Conservation (phyloP, 2,113 vertebrate species). For the Choloepus hoffmanni region DNA sequence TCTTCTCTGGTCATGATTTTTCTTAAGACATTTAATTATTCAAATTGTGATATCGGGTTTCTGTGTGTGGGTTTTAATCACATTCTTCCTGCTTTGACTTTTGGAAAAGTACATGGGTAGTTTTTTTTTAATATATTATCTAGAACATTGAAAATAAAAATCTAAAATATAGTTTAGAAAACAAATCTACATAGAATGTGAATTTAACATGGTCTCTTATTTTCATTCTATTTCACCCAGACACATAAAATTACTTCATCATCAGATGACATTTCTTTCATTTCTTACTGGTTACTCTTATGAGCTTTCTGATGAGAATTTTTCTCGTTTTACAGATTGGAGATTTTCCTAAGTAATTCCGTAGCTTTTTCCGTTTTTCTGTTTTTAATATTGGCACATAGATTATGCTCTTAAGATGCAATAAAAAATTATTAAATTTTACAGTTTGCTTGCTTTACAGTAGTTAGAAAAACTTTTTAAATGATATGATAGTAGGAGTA, state of each 20-base stretch:
- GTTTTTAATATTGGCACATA: not conserved
- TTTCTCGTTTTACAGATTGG: conserved; percentile 50
- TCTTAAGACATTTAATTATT: conserved; percentile 30
- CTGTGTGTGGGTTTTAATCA: not conserved
- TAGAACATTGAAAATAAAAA: conserved; percentile 56
- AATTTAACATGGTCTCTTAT: conserved; percentile 43
- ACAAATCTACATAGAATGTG: conserved; percentile 21
- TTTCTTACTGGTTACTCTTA: conserved; percentile 14
- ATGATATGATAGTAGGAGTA: not conserved
- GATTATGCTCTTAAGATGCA: conserved; percentile 33
- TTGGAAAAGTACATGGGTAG: not conserved
- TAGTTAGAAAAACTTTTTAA: conserved; percentile 65
- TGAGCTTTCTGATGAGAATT: conserved; percentile 38
- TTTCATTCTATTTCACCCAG: conserved; percentile 55
- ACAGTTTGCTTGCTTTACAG: conserved; percentile 36
- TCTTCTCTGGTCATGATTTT: conserved; percentile 42
- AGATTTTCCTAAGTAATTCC: conserved; percentile 28
- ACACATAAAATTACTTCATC: not conserved
- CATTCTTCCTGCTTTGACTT: conserved; percentile 37
- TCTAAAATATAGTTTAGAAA: conserved; percentile 54
- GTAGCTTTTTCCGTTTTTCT: not conserved
- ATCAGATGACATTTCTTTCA: conserved; percentile 13
- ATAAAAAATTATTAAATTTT: conserved; percentile 52
- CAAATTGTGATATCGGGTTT: not conserved
- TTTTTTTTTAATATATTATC: not conserved